phyloP scores from a whole-genome alignment of 2,888 invertebrate species.

The Mythimna loreyi region DNA sequence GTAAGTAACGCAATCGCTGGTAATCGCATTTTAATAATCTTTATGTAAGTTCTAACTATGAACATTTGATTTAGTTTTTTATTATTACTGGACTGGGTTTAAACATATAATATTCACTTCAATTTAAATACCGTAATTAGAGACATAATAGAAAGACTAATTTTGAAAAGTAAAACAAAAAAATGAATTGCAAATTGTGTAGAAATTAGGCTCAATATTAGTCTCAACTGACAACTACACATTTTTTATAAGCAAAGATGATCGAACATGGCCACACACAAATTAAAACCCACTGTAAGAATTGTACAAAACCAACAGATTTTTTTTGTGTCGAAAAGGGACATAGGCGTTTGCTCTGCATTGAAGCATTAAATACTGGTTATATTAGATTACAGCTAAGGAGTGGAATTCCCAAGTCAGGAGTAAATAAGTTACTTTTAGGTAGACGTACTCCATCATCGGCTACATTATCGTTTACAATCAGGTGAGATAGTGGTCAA shows the following conservation, averaged over 20 bases:
- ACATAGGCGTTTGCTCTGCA: background rate
- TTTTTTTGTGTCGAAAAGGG: background rate
- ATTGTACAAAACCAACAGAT: background rate
- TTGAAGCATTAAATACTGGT: background rate
- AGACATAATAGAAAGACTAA: too few relatives aligned
- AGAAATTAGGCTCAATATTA: background rate
- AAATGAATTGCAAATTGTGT: background rate
- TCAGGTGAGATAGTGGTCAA: too few relatives aligned
- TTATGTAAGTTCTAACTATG: conserved; percentile 24
- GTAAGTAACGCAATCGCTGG: conserved; percentile 42
- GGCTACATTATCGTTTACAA: too few relatives aligned
- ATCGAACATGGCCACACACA: too few relatives aligned
- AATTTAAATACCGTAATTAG: too few relatives aligned
- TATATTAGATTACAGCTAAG: background rate
- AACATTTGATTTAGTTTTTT: conserved; percentile 13
- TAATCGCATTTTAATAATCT: conserved; percentile 49
- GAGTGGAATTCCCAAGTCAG: too few relatives aligned
- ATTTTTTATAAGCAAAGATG: background rate
- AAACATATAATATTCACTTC: too few relatives aligned
- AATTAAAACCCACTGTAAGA: background rate
- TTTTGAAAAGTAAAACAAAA: background rate
- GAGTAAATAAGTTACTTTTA: too few relatives aligned
- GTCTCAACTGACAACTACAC: background rate
- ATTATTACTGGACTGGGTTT: background rate
- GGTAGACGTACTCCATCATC: too few relatives aligned